Base-by-base conservation (phyloP, 2,113 vertebrate genomes). In the Myrmecophaga tridactyla region DNA sequence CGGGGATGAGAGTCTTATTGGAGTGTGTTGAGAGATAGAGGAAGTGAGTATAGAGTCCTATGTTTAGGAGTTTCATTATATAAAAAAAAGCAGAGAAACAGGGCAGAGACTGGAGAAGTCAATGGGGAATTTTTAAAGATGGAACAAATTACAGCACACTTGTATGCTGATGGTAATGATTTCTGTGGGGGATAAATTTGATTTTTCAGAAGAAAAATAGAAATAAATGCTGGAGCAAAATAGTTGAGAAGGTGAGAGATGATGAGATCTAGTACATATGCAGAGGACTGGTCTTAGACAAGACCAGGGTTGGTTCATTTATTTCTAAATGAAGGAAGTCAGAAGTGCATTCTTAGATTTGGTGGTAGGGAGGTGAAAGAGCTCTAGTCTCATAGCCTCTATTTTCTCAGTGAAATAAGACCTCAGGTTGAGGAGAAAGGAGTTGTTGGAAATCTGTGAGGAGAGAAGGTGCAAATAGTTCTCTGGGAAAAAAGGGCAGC, bases 61-160 rank as follows among this genome's bases (percentile, higher is more conserved):
- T 86, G 82, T 84, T 90, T 94, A 84, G 62, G 39, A 89, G 27
- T 53, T 94, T 86, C 80, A 4, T 12, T 90, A 83, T 48, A 90
- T n/a, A 86, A 94, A 86, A 10, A 10, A 77, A 94, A 60, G 23
- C 46, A 92, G 15, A 86, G 41, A 63, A 80, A 90, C 87, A 2
- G 3, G 56, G 11, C 48, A 14, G 23, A 92, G 34, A 0, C 11
- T 87, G 18, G 29, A 80, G 25, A 34, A 90, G 8, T 88, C 43
- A 84, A 84, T 86, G 31, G 21, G 88, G 9, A 70, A 51, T 11
- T 53, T 86, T 83, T 94, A 83, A 51, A 89, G 18, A 72, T 69
- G 23, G 62, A 87, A 87, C 43, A 88, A 70, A 81, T 85, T 51
- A 31, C 11, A 81, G 27, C 9, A 34, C 76, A n/a, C 10, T 72